Base-by-base conservation (phyloP, 2,888 invertebrate species). In the Gortyna flavago region DNA sequence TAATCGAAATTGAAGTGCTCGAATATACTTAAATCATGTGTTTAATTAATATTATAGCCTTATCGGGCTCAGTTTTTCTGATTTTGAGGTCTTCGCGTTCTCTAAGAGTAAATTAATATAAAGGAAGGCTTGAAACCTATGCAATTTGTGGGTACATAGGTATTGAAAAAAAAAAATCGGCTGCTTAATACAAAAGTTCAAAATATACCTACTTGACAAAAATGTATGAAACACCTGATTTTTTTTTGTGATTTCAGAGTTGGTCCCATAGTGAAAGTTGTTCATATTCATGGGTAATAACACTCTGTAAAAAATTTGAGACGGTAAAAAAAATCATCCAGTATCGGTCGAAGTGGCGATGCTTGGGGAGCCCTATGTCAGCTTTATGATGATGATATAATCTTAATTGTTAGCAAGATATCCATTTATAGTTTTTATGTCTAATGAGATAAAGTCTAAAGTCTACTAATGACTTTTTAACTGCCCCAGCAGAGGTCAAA, bases 401-500 rank as follows among this genome's bases (percentile, higher is more conserved):
- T 9, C 25, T 29, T 75, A 48, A 61, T 38, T 38, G 7, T 21
- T 7, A 35, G 5, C 35, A 25, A 65, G n/a, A 57, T 35, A 35
- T 13, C 1, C 32, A 38, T 11, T 18, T 9, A 18, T 32, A 59
- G 48, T 51, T 79, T 35, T 59, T 79, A 25, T 25, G 2, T 68
- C 66, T 57, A 38, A 32, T n/a, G 41, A 61, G 32, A 57, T 57
- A 72, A 48, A 71, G 64, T 69, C 35, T 65, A 54, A 41, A 64
- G 13, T 70, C 5, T 35, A 38, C 35, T 76, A 79, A 83, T 64
- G 80, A 71, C 35, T 73, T 76, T 83, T 71, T 80, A 83, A 80
- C 1, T 80, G 67, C 75, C 83, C 80, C 80, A 80, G 80, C 2
- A 57, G 70, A 84, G 70, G 84, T 80, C 75, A 76, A 59, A 61